Evolutionary conservation across 2,888 invertebrate genomes (phyloP), one percentile per base, ranked within the genome.

Genomic region (Dynastes maya): DNA sequence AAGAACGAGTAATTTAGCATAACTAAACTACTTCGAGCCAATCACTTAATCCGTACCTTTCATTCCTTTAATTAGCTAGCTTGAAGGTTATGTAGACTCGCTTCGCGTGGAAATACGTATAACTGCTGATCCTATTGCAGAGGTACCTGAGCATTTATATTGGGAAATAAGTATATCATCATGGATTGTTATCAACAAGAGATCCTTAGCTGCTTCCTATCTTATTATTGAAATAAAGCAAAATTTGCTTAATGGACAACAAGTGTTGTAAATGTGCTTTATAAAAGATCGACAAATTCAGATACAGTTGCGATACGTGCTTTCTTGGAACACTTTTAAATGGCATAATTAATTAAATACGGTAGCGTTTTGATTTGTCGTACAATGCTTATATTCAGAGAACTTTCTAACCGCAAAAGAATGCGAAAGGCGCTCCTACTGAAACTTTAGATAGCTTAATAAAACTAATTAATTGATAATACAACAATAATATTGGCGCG

Each of bases 241-340:
- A n/a, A 27, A 72, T 72, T 72, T 72, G 37, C 37, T 22, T 72
- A 72, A 72, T 72, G 72, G 72, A 72, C 16, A 5, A 55, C 71
- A 55, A 71, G 9, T 55, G 58, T 72, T 72, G n/a, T 40, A 72
- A 37, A 40, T 65, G 65, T 65, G 11, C 22, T n/a, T 27, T 49
- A 68, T 51, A 51, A 29, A 51, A 16, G 8, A 49, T 68, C 27
- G 22, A 68, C 51, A n/a, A 68, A 51, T 27, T 51, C 68, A 63
- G 11, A 68, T 29, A 51, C 40, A 51, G 0, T 51, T 68, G 4
- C 13, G 27, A 68, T 68, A 51, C 29, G 27, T 13, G 4, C 29
- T 27, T 63, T 63, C 63, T 13, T 63, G 13, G 63, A 63, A 29
- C 29, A 63, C 63, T 63, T 63, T 6, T 32, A 32, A 13, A 13